A percentile compares a stretch with the other conserved stretches of the same genome.
Conservation (phyloP, 2,797 vertebrate genomes). For the Remorina albescens region DNA sequence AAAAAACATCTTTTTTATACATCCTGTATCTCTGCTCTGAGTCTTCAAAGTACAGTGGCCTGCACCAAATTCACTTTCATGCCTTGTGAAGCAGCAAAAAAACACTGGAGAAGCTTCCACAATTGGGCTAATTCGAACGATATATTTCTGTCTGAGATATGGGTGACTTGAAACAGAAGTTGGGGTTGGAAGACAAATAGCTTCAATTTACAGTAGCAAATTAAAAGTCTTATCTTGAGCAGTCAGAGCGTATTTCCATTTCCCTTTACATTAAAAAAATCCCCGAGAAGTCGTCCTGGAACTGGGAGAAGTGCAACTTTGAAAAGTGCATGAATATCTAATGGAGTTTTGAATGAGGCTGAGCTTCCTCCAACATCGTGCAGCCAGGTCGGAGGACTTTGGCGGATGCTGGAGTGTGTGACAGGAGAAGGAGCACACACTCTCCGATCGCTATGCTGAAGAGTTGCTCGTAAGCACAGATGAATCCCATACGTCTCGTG, state of each 20-base stretch:
- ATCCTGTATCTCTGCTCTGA: slow-evolving; percentile 38
- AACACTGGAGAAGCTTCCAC: slow-evolving; percentile 32
- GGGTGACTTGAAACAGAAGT: slow-evolving; percentile 75
- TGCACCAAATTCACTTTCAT: slow-evolving; percentile 62
- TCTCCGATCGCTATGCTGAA: slow-evolving; percentile 44
- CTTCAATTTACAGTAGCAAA: slow-evolving; percentile 84
- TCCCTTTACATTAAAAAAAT: slow-evolving; percentile 78
- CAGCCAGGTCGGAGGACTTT: slow-evolving; percentile 32
- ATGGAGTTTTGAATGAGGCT: slow-evolving; percentile 63
- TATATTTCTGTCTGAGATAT: slow-evolving; percentile 76
- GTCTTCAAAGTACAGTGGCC: slow-evolving; percentile 45
- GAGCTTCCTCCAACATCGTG: slow-evolving; percentile 35
- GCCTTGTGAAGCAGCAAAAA: slow-evolving; percentile 48
- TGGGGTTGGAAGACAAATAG: slow-evolving; percentile 82
- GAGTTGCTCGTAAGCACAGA: slow-evolving; percentile 23
- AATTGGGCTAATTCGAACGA: slow-evolving; percentile 73
- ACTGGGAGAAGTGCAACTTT: slow-evolving; percentile 66
- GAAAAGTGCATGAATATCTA: slow-evolving; percentile 71
- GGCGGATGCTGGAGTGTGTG: slow-evolving; percentile 13
- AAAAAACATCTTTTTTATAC: slow-evolving; percentile 4
- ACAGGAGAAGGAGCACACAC: slow-evolving; percentile 13
- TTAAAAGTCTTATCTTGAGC: slow-evolving; percentile 80
- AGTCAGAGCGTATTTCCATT: slow-evolving; percentile 77
- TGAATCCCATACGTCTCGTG: slow-evolving; percentile 19
- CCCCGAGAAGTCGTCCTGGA: slow-evolving; percentile 69